A percentile compares a stretch with the other conserved stretches of the same genome.
Conservation (phyloP, 2,113 vertebrate genomes). For the Jacana jacana region DNA sequence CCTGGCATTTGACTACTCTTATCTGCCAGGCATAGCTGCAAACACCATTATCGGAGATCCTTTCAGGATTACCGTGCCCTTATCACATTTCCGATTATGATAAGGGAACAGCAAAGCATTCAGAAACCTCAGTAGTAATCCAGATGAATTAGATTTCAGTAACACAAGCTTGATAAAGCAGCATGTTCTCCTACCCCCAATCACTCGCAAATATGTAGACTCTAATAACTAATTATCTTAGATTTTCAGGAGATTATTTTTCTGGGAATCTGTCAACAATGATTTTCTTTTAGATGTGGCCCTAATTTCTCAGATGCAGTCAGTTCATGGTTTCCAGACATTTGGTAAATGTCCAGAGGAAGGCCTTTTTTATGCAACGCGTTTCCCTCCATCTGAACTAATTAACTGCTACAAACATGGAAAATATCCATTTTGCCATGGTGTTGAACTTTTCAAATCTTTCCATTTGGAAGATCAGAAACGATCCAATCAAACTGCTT, state of each 20-base stretch:
- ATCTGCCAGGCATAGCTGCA: constrained; percentile 5
- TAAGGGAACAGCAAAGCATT: constrained; percentile 27
- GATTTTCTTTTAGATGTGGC: constrained; percentile 1
- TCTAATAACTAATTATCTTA: constrained; percentile 37
- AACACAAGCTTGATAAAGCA: not conserved
- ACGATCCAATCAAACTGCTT: not conserved
- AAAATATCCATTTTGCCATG: constrained; percentile 22
- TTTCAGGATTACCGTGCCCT: constrained; percentile 10
- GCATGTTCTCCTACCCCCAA: not conserved
- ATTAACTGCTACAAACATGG: constrained; percentile 4
- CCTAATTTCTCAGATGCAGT: not conserved
- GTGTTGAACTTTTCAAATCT: constrained; percentile 1
- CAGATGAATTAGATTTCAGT: constrained; percentile 24
- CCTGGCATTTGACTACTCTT: not conserved
- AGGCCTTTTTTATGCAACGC: not conserved
- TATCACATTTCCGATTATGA: not conserved
- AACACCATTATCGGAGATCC: not conserved
- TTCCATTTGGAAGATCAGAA: not conserved
- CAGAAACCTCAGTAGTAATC: not conserved
- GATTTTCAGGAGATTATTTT: constrained; percentile 42
- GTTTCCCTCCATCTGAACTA: not conserved
- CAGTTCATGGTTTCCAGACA: not conserved
- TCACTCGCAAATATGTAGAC: constrained; percentile 1
- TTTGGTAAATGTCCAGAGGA: not conserved
- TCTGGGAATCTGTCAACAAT: constrained; percentile 13